Percentiles rank a stretch among this genome's conserved stretches.
These are phyloP conservation scores for Alloscopus bannaensis DNA, from an alignment of 2,888 invertebrate species.

Conservation along the genomic window DNA sequence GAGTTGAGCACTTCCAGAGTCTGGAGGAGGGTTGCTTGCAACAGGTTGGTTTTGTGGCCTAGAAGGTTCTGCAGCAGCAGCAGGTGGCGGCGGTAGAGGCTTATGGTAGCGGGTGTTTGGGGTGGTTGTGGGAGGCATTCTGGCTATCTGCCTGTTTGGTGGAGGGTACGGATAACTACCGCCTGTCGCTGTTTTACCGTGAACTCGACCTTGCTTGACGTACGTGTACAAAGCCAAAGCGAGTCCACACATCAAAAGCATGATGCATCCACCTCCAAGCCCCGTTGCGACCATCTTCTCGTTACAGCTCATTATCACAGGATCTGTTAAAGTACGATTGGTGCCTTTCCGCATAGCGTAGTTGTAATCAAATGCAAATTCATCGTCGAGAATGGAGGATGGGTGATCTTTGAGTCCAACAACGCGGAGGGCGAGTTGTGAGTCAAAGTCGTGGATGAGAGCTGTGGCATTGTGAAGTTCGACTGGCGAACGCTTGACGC, in stretches of 20 bases:
- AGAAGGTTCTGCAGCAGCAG: constrained; percentile 6
- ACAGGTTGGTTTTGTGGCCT: neutral
- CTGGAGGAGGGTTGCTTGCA: neutral
- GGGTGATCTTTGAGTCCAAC: constrained; percentile 69
- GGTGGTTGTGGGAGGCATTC: neutral
- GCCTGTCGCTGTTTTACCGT: neutral
- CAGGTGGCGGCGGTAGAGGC: constrained; percentile 62
- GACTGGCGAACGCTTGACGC: constrained; percentile 65
- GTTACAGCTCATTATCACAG: constrained; percentile 56
- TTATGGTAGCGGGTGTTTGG: constrained; percentile 32
- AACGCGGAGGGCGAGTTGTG: constrained; percentile 69
- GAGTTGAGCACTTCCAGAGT: constrained; percentile 3
- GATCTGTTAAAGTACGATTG: constrained; percentile 8
- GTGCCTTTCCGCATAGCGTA: neutral
- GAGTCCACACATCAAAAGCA: constrained; percentile 65
- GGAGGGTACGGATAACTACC: constrained; percentile 22
- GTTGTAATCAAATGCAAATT: constrained; percentile 52
- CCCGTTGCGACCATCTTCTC: constrained; percentile 70
- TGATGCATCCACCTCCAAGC: constrained; percentile 61
- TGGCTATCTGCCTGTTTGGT: neutral
- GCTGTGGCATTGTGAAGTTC: constrained; percentile 67
- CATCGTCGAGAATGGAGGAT: constrained; percentile 61
- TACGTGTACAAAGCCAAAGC: constrained; percentile 64
- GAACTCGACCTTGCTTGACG: constrained; percentile 47
- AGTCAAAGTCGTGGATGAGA: constrained; percentile 68